Conservation (phyloP, 2,113 vertebrate species). For the Platanista minor region DNA sequence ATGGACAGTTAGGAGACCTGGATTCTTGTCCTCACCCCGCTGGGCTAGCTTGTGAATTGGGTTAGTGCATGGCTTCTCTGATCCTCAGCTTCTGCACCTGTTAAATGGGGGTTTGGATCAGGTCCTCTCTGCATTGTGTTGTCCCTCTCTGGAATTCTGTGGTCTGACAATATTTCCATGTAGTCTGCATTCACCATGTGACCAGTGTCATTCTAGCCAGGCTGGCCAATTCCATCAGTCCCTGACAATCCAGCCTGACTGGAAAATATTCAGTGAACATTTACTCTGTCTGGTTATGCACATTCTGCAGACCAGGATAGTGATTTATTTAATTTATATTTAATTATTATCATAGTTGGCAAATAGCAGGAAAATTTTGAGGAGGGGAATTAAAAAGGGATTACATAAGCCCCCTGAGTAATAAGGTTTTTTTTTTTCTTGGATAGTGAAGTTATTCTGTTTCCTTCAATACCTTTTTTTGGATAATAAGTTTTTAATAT, state of each 20-base stretch:
- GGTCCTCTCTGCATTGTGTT: neutral
- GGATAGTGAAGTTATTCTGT: neutral
- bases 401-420: neutral
- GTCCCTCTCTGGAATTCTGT: neutral
- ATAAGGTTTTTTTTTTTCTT: neutral
- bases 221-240: neutral
- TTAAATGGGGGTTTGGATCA: neutral
- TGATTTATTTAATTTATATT: neutral
- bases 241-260: neutral
- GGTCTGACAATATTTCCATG: neutral
- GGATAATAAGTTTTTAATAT: neutral
- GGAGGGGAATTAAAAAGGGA: neutral
- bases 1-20: neutral
- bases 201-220: neutral
- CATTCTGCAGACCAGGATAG: neutral
- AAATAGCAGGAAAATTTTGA: neutral
- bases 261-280: neutral
- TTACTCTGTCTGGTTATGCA: neutral
- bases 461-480: neutral
- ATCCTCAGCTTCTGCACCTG: neutral
- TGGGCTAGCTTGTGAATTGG: neutral
- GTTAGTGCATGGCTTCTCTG: neutral
- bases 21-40: neutral
- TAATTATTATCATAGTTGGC: neutral
- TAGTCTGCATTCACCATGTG: neutral